Evolutionary conservation across 2,797 vertebrate genomes (phyloP).

Genomic region (Sphenopsis melanotis): DNA sequence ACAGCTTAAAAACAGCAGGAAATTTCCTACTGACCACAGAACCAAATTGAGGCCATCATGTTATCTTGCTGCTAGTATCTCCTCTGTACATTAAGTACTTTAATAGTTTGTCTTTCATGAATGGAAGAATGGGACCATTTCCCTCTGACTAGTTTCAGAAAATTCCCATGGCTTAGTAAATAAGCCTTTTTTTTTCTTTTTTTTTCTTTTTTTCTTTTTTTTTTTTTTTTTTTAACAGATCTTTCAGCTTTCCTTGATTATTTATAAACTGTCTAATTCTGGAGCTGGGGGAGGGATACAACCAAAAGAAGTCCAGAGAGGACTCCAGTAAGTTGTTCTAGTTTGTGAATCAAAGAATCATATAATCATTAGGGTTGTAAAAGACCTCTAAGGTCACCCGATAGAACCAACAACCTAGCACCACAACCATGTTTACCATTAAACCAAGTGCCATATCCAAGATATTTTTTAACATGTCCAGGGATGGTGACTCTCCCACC

Average conservation of each 20-base stretch:
- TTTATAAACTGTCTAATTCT: neutral
- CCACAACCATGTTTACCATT: neutral
- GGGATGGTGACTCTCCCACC: neutral
- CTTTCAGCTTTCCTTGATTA: neutral
- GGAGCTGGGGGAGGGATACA: neutral
- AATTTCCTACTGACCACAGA: neutral
- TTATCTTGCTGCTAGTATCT: neutral
- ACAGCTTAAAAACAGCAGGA: neutral
- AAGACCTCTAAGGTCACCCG: neutral
- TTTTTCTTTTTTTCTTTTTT: too few relatives aligned
- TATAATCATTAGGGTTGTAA: neutral
- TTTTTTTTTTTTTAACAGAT: neutral
- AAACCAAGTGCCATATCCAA: neutral
- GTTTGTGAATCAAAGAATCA: neutral
- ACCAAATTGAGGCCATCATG: neutral
- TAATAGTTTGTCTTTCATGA: neutral
- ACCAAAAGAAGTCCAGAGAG: neutral
- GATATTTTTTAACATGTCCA: neutral
- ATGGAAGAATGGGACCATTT: neutral
- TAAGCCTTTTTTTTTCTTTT: neutral
- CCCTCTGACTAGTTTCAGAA: neutral
- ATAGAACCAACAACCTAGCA: rapidly evolving
- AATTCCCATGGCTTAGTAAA: neutral
- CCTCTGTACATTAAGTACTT: neutral
- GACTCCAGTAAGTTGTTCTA: neutral